Evolutionary conservation across 2,888 invertebrate species (phyloP), one percentile per base, ranked within the genome.

Genomic region (Brenthis hecate): DNA sequence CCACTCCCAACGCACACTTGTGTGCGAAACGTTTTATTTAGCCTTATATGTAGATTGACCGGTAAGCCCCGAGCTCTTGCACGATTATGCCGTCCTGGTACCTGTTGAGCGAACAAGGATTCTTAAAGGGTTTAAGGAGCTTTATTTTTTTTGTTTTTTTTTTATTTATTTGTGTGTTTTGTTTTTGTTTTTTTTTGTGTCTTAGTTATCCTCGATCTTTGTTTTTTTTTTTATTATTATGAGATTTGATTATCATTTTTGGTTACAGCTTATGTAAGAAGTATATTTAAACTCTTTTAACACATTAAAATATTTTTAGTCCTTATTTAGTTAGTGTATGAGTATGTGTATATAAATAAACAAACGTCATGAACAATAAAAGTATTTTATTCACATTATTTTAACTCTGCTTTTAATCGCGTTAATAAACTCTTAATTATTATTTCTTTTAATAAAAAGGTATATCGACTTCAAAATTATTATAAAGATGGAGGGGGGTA

Each of bases 21-120:
- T 19, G 32, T n/a, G 43, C 53, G 16, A 91, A 83, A 82, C 77
- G 82, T 82, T 86, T 87, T 83, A 85, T 87, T 87, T 86, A 86
- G 84, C 88, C 85, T 87, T 88, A 74, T 73, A 90, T 86, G 86
- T 87, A 85, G 86, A 84, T 84, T 87, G 81, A 80, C 82, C 83
- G 84, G 87, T 87, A 87, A 80, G 80, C 77, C 86, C 86, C 88
- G 66, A 78, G 74, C 73, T 87, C 83, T 82, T 81, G 73, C 76
- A 71, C 74, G 66, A 13, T 80, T 77, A 81, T 92, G 86, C 51
- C 66, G 67, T 75, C 90, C 91, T 91, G 81, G 91, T 92, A 91
- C 85, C 77, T 78, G 56, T 68, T 78, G 75, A 78, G 81, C 77
- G 73, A 71, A 79, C 77, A 90, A 92, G 92, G 92, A 92, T 87